Percentiles rank a stretch among this genome's conserved stretches.
phyloP scores from a whole-genome alignment of 2,113 vertebrate species.

The Tympanuchus pallidicinctus region DNA sequence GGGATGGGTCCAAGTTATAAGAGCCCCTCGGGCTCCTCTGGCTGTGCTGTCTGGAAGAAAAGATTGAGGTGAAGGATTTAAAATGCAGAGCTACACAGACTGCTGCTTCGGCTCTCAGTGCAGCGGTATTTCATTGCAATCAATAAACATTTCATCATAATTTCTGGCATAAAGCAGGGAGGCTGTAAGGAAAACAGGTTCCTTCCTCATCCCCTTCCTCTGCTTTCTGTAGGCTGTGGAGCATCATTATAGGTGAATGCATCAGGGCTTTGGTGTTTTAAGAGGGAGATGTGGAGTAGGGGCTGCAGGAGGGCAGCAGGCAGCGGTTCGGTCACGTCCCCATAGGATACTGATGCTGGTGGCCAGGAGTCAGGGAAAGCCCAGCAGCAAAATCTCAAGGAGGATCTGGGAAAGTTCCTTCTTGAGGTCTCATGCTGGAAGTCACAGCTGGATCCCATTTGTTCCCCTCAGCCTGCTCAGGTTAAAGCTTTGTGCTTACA shows the following conservation, averaged over 20 bases:
- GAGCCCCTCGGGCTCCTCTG: background rate
- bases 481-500: background rate
- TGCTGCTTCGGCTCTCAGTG: background rate
- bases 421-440: background rate
- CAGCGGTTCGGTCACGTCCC: background rate
- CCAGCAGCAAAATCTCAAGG: background rate
- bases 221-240: background rate
- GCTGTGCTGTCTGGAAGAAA: background rate
- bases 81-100: background rate
- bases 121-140: background rate
- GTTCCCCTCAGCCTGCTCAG: background rate
- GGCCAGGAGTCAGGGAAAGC: background rate
- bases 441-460: slow-evolving; percentile 44
- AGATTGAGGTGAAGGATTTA: background rate
- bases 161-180: background rate
- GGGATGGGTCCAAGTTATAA: background rate
- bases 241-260: background rate
- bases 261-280: background rate
- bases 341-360: background rate
- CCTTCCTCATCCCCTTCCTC: background rate
- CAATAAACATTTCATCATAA: slow-evolving; percentile 18
- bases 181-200: background rate
- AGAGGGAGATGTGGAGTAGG: background rate
- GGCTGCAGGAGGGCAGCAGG: background rate
- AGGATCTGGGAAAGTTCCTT: background rate